phyloP scores from a whole-genome alignment of 1,140 invertebrate genomes.

The Bombus superbus region DNA sequence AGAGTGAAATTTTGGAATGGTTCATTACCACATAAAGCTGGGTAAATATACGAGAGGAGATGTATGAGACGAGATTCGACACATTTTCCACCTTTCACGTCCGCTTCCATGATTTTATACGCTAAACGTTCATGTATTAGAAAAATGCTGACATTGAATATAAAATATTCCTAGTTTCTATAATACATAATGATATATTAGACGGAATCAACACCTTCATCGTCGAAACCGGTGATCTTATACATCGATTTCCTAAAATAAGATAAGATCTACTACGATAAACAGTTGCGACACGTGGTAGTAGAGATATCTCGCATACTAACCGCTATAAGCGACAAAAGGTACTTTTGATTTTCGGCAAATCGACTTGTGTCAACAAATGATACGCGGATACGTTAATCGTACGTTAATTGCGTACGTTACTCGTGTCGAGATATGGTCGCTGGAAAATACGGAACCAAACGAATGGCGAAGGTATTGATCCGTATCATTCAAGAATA shows the following conservation, averaged over 20 bases:
- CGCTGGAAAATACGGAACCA: too few species aligned
- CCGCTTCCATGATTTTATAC: constrained; percentile 10
- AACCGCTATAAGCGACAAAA: neutral
- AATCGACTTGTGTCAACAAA: neutral
- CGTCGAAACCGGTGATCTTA: neutral
- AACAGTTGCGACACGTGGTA: neutral
- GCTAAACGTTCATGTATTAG: constrained; percentile 27
- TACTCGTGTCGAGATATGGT: neutral
- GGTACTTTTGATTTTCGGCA: neutral
- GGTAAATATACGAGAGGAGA: constrained; percentile 30
- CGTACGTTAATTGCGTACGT: neutral
- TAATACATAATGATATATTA: constrained; percentile 20
- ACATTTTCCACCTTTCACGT: constrained; percentile 12
- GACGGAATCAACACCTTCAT: constrained; percentile 33
- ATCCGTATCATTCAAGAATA: constrained; percentile 21
- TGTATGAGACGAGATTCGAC: constrained; percentile 57
- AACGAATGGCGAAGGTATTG: constrained; percentile 11
- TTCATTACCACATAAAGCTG: constrained; percentile 25
- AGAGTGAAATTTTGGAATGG: constrained; percentile 60
- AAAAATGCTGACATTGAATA: constrained; percentile 60
- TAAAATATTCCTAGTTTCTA: constrained; percentile 53
- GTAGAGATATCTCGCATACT: too few species aligned
- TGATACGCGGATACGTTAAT: neutral
- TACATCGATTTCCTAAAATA: neutral
- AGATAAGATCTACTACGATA: neutral